phyloP scores from a whole-genome alignment of 2,888 invertebrate species.

The Mythimna albipuncta region DNA sequence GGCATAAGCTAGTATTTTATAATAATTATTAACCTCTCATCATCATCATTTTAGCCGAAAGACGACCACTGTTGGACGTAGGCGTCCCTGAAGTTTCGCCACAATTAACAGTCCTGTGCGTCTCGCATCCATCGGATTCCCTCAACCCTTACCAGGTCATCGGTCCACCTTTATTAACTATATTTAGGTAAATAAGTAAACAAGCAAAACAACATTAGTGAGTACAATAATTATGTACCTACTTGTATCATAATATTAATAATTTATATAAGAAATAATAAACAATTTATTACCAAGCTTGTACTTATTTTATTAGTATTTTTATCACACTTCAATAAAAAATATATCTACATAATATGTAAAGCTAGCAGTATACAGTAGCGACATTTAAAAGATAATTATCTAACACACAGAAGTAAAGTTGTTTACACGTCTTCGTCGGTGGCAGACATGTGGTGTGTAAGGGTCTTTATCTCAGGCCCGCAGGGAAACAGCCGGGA shows the following conservation, averaged over 20 bases:
- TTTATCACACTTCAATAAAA: constrained; percentile 55
- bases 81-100: no score
- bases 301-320: constrained; percentile 30
- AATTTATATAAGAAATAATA: no score
- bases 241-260: no score
- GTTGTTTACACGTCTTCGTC: constrained; percentile 68
- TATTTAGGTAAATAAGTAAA: neutral
- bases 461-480: constrained; percentile 69
- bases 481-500: constrained; percentile 38
- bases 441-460: constrained; percentile 72
- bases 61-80: no score
- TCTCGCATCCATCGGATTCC: no score
- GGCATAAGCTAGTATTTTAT: no score
- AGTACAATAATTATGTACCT: no score
- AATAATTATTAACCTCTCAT: no score
- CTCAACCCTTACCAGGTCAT: no score
- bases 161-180: no score
- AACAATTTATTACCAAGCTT: constrained; percentile 6
- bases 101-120: no score
- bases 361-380: constrained; percentile 42
- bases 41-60: no score
- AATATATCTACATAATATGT: constrained; percentile 3
- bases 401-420: constrained; percentile 60
- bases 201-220: neutral
- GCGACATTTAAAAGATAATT: constrained; percentile 64